phyloP scores from a whole-genome alignment of 1,140 invertebrate species.

The Agraylea sexmaculata region DNA sequence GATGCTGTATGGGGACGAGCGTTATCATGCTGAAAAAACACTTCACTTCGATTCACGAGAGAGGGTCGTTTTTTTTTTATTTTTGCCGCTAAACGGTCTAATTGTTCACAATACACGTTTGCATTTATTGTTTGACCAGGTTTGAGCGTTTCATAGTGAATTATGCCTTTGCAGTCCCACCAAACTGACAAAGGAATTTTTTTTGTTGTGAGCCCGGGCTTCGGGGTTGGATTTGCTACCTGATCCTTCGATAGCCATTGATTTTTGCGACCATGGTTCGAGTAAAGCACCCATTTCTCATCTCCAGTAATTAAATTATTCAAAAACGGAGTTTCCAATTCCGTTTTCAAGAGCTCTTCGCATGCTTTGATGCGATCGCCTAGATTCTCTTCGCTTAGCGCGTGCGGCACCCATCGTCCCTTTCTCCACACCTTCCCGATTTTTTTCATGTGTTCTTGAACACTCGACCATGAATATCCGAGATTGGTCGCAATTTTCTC shows the following conservation, averaged over 20 bases:
- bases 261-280: conserved; percentile 22
- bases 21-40: conserved; percentile 28
- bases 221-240: conserved; percentile 19
- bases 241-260: conserved; percentile 21
- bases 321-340: too few species aligned
- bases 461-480: too few species aligned
- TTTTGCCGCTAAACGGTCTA: conserved; percentile 22
- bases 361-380: too few species aligned
- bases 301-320: conserved; percentile 20
- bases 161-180: conserved; percentile 20
- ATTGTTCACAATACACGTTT: too few species aligned
- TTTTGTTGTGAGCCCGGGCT: conserved; percentile 16
- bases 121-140: conserved; percentile 21
- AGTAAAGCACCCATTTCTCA: conserved; percentile 22
- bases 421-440: too few species aligned
- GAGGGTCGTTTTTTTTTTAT: conserved; percentile 25
- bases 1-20: too few species aligned
- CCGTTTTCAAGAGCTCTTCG: too few species aligned
- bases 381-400: too few species aligned
- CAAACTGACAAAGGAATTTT: conserved; percentile 23
- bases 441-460: too few species aligned
- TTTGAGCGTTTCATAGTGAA: conserved; percentile 24
- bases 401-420: too few species aligned
- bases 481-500: too few species aligned
- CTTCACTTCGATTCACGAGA: conserved; percentile 25